phyloP scores from a whole-genome alignment of 92 coral and sea anemone species.

The Muricea muricata region DNA sequence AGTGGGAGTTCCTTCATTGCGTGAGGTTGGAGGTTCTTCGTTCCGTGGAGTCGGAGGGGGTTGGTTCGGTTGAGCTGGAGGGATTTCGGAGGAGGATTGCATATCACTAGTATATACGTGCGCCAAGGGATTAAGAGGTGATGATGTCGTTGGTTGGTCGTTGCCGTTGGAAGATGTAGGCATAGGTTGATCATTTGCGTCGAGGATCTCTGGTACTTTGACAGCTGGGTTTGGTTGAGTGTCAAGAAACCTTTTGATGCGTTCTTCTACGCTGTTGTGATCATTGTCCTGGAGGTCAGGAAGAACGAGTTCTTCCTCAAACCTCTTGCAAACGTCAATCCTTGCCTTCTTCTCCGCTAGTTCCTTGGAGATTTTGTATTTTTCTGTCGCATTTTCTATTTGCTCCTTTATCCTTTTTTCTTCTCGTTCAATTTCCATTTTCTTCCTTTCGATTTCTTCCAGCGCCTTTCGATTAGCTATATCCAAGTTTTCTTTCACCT shows the following conservation, averaged over 20 bases:
- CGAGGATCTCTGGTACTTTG: too few species aligned
- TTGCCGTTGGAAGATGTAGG: too few species aligned
- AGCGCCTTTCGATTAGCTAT: slow-evolving; percentile 11
- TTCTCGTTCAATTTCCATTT: slow-evolving; percentile 34
- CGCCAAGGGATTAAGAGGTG: too few species aligned
- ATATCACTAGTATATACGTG: too few species aligned
- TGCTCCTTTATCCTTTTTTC: slow-evolving; percentile 46
- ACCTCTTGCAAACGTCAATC: neutral
- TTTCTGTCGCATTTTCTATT: slow-evolving; percentile 20
- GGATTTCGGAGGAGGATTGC: too few species aligned
- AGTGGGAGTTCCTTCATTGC: too few species aligned
- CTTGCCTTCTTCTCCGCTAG: slow-evolving; percentile 49
- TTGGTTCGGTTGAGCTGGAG: too few species aligned
- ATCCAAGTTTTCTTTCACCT: slow-evolving; percentile 45
- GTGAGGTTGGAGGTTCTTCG: too few species aligned
- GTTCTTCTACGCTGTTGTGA: neutral
- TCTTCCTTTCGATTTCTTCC: slow-evolving; percentile 42
- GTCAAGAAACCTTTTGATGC: neutral
- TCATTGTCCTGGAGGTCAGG: neutral
- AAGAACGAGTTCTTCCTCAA: neutral
- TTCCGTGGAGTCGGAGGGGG: too few species aligned
- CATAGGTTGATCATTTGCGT: too few species aligned
- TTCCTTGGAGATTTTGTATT: slow-evolving; percentile 23
- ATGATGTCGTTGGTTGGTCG: too few species aligned
- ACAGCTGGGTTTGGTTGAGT: too few species aligned